A percentile compares a stretch with the other conserved stretches of the same genome.
phyloP scores from a whole-genome alignment of 2,797 vertebrate species.

The Hypotaenidia philippensis region DNA sequence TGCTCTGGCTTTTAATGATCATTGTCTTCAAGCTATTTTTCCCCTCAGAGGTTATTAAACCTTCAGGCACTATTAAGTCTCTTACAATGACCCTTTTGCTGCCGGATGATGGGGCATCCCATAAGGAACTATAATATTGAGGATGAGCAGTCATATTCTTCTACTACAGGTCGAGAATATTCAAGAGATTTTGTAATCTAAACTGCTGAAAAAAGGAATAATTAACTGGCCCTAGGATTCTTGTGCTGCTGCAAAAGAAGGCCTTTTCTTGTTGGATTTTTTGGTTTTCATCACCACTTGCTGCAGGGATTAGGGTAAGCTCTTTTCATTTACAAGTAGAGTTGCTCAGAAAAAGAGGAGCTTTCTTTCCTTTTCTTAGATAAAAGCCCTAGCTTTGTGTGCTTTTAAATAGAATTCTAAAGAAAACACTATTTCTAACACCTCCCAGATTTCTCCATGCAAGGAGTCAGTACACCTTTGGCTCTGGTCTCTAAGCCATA shows the following conservation, averaged over 20 bases:
- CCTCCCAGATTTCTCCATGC: neutral
- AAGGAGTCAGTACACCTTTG: neutral
- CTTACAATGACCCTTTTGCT: slow-evolving; percentile 5
- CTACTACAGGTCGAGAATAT: slow-evolving; percentile 39
- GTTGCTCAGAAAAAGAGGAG: slow-evolving; percentile 45
- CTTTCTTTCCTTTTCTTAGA: slow-evolving; percentile 27
- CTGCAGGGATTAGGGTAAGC: slow-evolving; percentile 57
- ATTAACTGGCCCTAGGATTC: slow-evolving; percentile 39
- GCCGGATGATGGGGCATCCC: neutral
- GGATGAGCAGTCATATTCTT: neutral
- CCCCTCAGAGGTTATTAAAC: slow-evolving; percentile 26
- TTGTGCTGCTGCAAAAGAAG: slow-evolving; percentile 31
- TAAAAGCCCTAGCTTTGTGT: neutral
- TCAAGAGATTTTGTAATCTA: slow-evolving; percentile 47
- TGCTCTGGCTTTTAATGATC: neutral
- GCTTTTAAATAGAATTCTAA: neutral
- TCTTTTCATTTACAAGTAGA: slow-evolving; percentile 54
- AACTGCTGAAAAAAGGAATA: slow-evolving; percentile 51
- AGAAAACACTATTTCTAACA: neutral
- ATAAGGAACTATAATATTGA: slow-evolving; percentile 29
- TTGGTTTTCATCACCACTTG: slow-evolving; percentile 44
- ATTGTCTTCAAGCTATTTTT: slow-evolving; percentile 23
- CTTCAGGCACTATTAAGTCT: slow-evolving; percentile 47
- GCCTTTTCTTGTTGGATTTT: slow-evolving; percentile 57
- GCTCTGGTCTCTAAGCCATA: neutral